Evolutionary conservation across 2,888 invertebrate species (phyloP).

Genomic region (Melanostoma mellinum): DNA sequence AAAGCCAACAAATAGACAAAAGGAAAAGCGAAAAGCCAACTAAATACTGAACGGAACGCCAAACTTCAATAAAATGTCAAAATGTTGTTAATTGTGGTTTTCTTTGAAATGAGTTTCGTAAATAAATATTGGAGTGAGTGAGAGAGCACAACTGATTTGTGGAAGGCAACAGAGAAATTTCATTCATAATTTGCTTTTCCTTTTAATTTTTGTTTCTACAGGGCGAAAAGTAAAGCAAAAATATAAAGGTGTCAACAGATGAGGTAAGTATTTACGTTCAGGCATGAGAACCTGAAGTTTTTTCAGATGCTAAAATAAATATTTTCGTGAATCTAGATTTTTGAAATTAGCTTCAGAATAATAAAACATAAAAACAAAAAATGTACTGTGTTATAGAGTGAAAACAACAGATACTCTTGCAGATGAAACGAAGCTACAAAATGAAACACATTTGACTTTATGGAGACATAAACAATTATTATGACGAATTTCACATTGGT

Average conservation of each 20-base stretch:
- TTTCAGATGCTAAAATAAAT: too few species aligned
- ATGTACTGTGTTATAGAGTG: too few species aligned
- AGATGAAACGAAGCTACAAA: too few species aligned
- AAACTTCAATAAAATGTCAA: conserved; percentile 32
- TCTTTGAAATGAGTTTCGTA: conserved; percentile 43
- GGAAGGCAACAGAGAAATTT: conserved; percentile 26
- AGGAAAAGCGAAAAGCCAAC: conserved; percentile 32
- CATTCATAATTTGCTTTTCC: conserved; percentile 37
- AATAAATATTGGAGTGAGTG: conserved; percentile 53
- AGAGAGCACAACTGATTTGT: conserved; percentile 32
- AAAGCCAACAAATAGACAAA: conserved; percentile 34
- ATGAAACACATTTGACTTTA: too few species aligned
- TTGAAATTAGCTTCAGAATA: too few species aligned
- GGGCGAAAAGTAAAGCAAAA: background rate
- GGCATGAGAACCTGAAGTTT: too few species aligned
- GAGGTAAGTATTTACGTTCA: too few species aligned
- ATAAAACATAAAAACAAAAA: too few species aligned
- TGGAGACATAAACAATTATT: too few species aligned
- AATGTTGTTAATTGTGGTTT: conserved; percentile 18
- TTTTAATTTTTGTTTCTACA: background rate
- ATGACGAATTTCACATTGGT: too few species aligned
- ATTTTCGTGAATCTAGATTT: too few species aligned
- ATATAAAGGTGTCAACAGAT: conserved; percentile 5
- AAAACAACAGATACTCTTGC: too few species aligned
- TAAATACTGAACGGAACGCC: conserved; percentile 6